Conservation (phyloP, 2,113 vertebrate genomes). For the Phalacrocorax brasilianus region DNA sequence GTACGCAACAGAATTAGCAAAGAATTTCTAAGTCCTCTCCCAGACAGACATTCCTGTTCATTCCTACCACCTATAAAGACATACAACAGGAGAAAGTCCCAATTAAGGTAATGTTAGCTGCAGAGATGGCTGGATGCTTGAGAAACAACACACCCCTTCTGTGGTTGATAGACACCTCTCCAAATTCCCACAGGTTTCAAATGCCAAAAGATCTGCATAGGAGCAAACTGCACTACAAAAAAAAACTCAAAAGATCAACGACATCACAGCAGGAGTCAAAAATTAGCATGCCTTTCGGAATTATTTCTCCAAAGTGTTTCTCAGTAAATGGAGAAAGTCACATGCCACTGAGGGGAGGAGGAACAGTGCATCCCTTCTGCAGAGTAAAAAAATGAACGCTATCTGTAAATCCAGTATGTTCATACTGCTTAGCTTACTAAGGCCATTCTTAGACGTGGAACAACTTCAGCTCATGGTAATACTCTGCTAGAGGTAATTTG, state of each 20-base stretch:
- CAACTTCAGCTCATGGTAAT: not conserved
- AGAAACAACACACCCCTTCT: not conserved
- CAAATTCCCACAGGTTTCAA: not conserved
- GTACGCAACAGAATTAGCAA: not conserved
- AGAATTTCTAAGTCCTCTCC: not conserved
- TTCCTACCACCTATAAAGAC: not conserved
- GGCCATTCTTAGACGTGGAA: not conserved
- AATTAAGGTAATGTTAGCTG: not conserved
- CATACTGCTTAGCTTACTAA: not conserved
- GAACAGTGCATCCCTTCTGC: not conserved
- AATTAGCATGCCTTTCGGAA: not conserved
- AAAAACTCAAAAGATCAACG: not conserved
- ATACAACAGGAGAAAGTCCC: not conserved
- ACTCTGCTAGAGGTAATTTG: not conserved
- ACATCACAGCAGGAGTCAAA: not conserved
- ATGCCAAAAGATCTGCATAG: not conserved
- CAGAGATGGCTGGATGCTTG: not conserved
- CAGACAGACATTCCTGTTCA: not conserved
- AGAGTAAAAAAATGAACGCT: not conserved
- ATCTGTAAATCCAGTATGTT: not conserved
- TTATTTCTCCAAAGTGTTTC: not conserved
- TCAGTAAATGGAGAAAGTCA: not conserved
- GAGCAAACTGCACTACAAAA: not conserved
- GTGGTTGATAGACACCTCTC: not conserved
- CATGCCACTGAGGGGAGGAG: not conserved